Evolutionary conservation across 92 coral and sea anemone genomes (phyloP), one percentile per base, ranked within the genome.

Genomic region (Phenganax marumi): DNA sequence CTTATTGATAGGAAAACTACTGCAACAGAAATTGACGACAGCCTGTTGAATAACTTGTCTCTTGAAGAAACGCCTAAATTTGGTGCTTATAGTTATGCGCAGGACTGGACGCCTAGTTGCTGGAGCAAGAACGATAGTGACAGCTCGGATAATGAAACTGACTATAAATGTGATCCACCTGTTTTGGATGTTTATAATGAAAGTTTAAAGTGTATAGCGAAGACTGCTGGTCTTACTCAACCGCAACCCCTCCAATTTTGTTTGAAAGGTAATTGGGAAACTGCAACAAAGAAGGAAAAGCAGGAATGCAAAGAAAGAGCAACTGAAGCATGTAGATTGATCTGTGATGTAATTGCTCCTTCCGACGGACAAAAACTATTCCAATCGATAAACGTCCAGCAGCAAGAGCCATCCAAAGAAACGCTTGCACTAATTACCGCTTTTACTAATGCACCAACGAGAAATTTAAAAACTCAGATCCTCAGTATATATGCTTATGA

Each of bases 201-300:
- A 56, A 14, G 63, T 56, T 56, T 56, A 56, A 56, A 56, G 19
- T 10, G 24, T 21, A 14, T 56, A 14, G 63, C 63, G 5, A 14
- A 56, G 8, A 6, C 0, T 56, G 63, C 63, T 56, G 19, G 19
- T 56, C 63, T 56, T 56, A 21, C 16, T 14, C 63, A 56, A 56
- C 63, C 63, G 16, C 63, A 56, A 14, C 63, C 63, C 60, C 63
- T 56, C 18, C 63, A 56, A 56, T 56, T 14, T 56, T 21, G 18
- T 56, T 21, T 56, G 19, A 56, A 14, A 11, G 18, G 63, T 56
- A 14, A 56, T 56, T 56, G 63, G 63, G 63, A 56, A 14, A 56
- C 63, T 56, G 63, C 63, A 18, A 56, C 63, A 56, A 56, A 56
- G 63, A 56, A 56, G 18, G 19, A 56, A 56, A 56, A 56, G 63